Evolutionary conservation across 2,888 invertebrate genomes (phyloP), one percentile per base, ranked within the genome.

Genomic region (Dryobota labecula): DNA sequence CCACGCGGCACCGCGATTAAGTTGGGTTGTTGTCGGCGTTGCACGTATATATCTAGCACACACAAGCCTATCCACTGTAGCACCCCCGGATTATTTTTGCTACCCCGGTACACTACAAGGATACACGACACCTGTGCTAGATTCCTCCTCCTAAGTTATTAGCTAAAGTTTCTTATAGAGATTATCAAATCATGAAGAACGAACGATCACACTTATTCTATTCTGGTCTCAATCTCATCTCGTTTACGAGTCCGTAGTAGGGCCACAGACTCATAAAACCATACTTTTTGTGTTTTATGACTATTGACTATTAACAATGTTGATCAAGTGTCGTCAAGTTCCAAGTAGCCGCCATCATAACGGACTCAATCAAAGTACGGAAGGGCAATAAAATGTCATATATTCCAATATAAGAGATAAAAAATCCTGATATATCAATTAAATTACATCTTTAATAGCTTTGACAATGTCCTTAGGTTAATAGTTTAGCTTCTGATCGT

Each of bases 221-320:
- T 11, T 18, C 11, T 47, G 45, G 13, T 0, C 7, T 38, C 18
- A 9, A 18, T 0, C 20, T 30, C 18, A 0, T 60, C 27, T 45
- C 5, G 7, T 49, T 57, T 27, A 15, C 13, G 38, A 43, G 11
- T n/a, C 15, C 63, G 4, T 76, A 41, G 76, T 84, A 77, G 45
- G 43, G 6, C 27, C 53, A 56, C 13, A 24, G 43, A 72, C n/a
- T 57, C 58, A 76, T 63, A 72, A 75, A 77, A 74, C 69, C 8
- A 63, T 49, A 66, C 47, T 85, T 87, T 83, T 84, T 86, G 75
- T 82, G 63, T 88, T 92, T 91, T 88, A 90, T 85, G 82, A 86
- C 81, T 79, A 84, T 87, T 86, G 83, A 82, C 86, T 84, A 57
- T 20, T 61, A 30, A 61, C 71, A 54, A 69, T 45, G 36, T 36